These are phyloP conservation scores for Actinernus sp. DNA, from an alignment of 92 coral and sea anemone species.

Conservation along the genomic window DNA sequence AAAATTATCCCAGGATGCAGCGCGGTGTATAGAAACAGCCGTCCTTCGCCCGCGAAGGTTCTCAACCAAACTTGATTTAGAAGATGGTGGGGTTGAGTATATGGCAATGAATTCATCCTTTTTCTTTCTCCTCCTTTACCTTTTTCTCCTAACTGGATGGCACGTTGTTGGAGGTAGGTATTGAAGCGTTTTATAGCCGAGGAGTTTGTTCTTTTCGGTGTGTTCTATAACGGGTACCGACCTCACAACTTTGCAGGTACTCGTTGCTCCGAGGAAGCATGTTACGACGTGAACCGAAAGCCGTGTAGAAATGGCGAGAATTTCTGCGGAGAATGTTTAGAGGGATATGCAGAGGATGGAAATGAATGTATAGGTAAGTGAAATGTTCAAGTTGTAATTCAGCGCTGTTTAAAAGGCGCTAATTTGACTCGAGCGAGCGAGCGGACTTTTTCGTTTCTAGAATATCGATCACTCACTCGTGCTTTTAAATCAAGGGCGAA, in stretches of 20 bases:
- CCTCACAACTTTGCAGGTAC: slow-evolving; percentile 54
- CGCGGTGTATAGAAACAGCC: slow-evolving; percentile 34
- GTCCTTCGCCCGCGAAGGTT: slow-evolving; percentile 36
- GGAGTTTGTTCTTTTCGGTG: slow-evolving; percentile 22
- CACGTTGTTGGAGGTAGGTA: slow-evolving; percentile 57
- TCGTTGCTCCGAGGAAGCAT: slow-evolving; percentile 26
- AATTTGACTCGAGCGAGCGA: too few relatives aligned
- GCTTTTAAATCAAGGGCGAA: too few relatives aligned
- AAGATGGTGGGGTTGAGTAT: slow-evolving; percentile 62
- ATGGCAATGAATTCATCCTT: slow-evolving; percentile 61
- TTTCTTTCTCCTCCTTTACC: slow-evolving; percentile 54
- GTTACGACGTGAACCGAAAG: slow-evolving; percentile 20
- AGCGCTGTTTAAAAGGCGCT: too few relatives aligned
- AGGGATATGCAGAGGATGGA: slow-evolving; percentile 15
- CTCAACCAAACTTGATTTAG: slow-evolving; percentile 34
- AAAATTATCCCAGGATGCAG: slow-evolving; percentile 54
- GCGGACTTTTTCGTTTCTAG: background rate
- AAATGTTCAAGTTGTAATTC: background rate
- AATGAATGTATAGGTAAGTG: slow-evolving; percentile 25
- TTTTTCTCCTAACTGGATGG: slow-evolving; percentile 47
- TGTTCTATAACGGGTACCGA: slow-evolving; percentile 52
- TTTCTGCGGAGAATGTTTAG: slow-evolving; percentile 24
- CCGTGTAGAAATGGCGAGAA: slow-evolving; percentile 19
- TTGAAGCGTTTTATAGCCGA: slow-evolving; percentile 15
- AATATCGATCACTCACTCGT: background rate